Percentiles rank a stretch among this genome's conserved stretches.
Evolutionary conservation across 1,140 invertebrate species (phyloP).

Genomic region (Chironomus striatipennis): DNA sequence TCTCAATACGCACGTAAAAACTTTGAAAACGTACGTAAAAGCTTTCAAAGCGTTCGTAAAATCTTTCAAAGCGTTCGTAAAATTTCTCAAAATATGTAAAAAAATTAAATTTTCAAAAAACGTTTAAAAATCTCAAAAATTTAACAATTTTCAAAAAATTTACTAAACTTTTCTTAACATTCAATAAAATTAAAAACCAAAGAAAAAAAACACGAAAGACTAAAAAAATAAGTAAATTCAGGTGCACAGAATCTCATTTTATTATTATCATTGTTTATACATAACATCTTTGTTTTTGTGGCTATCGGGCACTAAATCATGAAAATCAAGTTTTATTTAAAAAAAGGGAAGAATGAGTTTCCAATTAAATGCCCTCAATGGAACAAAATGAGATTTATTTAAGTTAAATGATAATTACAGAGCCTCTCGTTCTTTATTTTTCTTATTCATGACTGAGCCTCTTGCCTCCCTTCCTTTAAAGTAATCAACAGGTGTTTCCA

Average conservation of each 20-base stretch:
- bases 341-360: not conserved
- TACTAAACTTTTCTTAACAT: no score
- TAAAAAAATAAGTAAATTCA: not conserved
- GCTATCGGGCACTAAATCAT: not conserved
- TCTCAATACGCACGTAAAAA: no score
- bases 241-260: not conserved
- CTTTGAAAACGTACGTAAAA: no score
- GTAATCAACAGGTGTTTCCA: conserved; percentile 7
- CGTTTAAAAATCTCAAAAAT: no score
- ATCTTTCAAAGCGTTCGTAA: no score
- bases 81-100: no score
- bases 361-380: not conserved
- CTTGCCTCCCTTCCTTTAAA: not conserved
- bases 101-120: no score
- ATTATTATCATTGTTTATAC: no score
- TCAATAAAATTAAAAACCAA: no score
- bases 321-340: not conserved
- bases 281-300: not conserved
- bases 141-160: no score
- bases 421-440: not conserved
- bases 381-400: not conserved
- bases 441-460: not conserved
- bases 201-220: not conserved
- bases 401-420: conserved; percentile 3
- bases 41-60: no score